Conservation (phyloP, 2,888 invertebrate species). For the Muscina levida region DNA sequence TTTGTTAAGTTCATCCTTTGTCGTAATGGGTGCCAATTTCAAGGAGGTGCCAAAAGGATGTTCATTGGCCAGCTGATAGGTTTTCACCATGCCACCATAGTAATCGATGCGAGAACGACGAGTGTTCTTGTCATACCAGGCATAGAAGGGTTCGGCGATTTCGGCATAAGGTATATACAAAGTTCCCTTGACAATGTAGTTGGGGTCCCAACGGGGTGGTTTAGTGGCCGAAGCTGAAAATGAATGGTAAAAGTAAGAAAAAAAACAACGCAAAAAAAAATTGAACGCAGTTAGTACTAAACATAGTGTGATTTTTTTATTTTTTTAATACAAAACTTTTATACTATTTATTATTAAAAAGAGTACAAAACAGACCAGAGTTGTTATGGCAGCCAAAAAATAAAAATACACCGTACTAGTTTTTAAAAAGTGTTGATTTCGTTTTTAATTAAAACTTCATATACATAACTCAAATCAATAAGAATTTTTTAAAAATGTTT, state of each 20-base stretch:
- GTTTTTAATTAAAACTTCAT: no score
- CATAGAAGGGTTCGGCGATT: slow-evolving; percentile 93
- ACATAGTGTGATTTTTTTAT: not conserved
- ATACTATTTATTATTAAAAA: no score
- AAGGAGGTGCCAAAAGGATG: slow-evolving; percentile 86
- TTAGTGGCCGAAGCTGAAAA: slow-evolving; percentile 74
- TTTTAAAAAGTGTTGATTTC: no score
- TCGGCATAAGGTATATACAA: slow-evolving; percentile 96
- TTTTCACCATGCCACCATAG: slow-evolving; percentile 96
- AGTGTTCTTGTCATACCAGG: slow-evolving; percentile 89
- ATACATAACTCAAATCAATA: no score
- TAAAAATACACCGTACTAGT: no score
- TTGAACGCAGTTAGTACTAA: not conserved
- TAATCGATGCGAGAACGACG: slow-evolving; percentile 94
- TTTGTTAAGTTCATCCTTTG: slow-evolving; percentile 85
- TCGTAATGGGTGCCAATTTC: slow-evolving; percentile 93
- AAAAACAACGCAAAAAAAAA: not conserved
- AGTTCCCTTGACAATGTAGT: slow-evolving; percentile 88
- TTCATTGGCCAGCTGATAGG: slow-evolving; percentile 86
- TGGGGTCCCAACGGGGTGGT: slow-evolving; percentile 85
- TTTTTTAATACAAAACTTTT: not conserved
- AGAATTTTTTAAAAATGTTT: no score
- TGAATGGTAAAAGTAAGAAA: not conserved
- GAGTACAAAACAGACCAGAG: no score
- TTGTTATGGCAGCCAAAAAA: no score